Evolutionary conservation across 2,797 vertebrate genomes (phyloP), one percentile per base, ranked within the genome.

Genomic region (Anas capensis): DNA sequence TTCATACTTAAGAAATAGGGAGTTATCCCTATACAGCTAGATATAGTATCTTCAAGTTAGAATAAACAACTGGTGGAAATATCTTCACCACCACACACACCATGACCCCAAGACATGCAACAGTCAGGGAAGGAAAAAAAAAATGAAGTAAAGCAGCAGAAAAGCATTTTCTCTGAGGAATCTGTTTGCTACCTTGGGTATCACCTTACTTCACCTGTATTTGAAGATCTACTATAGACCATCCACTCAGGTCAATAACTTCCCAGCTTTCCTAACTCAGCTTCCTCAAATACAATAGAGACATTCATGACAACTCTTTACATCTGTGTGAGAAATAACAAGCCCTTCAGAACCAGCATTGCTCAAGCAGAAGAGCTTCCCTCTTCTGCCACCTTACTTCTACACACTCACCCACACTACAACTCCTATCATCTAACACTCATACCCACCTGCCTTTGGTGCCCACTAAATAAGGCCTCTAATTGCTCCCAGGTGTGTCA

Each of bases 261-360:
- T 46, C 11, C 46, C 46, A 46, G 11, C 23, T 49, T 49, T 49
- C 23, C 23, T 49, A 49, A 14, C 12, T 49, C 40, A 11, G 2
- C 19, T 48, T 36, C 19, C 11, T 29, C 8, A 5, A 58, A 14
- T 3, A 5, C 26, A 18, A 1, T 11, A 21, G 46, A 46, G 20
- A 46, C 46, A 46, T 46, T 46, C 46, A 46, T 21, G 44, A 46
- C 10, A 46, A 46, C 46, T n/a, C 7, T 24, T 7, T 2, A 11
- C 10, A 8, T 40, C 13, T 1, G 11, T 27, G 2, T 1, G 3
- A 36, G 5, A 5, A 8, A 20, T 0, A 16, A 3, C 14, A 14
- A 6, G 9, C 7, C 8, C 20, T 17, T 13, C 13, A 12, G 8
- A 29, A 8, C 33, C 15, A 8, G 1, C 26, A 7, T 29, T 14